These are phyloP conservation scores for Plectropomus leopardus DNA, from an alignment of 2,113 vertebrate genomes.

Conservation along the genomic window DNA sequence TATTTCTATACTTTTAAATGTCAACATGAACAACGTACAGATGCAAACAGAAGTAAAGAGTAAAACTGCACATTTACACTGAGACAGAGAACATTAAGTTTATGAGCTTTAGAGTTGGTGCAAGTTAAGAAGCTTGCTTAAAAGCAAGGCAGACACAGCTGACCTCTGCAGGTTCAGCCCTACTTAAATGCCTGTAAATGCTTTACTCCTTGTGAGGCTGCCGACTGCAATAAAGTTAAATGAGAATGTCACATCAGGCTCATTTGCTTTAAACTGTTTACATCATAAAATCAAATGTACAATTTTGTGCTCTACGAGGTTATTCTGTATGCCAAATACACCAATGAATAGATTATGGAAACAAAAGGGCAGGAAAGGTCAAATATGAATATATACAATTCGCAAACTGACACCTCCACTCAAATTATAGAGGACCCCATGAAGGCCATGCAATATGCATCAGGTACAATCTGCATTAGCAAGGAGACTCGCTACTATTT, in stretches of 20 bases:
- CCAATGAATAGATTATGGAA: conserved; percentile 31
- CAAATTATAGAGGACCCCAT: conserved; percentile 52
- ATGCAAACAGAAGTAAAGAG: background rate
- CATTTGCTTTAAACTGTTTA: conserved; percentile 16
- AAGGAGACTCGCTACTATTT: conserved; percentile 41
- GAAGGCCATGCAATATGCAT: conserved; percentile 60
- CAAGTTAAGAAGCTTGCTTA: background rate
- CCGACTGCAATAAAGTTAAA: background rate
- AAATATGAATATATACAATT: conserved; percentile 60
- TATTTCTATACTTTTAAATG: background rate
- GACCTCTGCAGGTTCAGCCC: background rate
- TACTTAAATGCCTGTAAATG: background rate
- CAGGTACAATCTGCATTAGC: conserved; percentile 42
- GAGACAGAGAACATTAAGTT: background rate
- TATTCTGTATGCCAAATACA: conserved; percentile 6
- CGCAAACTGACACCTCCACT: conserved; percentile 39
- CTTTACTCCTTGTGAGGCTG: background rate
- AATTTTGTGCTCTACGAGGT: conserved; percentile 1
- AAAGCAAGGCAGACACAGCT: background rate
- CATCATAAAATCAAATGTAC: conserved; percentile 15
- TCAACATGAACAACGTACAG: too few relatives aligned
- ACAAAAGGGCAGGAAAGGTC: conserved; percentile 54
- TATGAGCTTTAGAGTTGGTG: background rate
- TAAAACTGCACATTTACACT: background rate
- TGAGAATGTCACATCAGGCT: conserved; percentile 2